A percentile compares a stretch with the other conserved stretches of the same genome.
Evolutionary conservation across 2,113 vertebrate species (phyloP).

Genomic region (Nycticebus coucang): DNA sequence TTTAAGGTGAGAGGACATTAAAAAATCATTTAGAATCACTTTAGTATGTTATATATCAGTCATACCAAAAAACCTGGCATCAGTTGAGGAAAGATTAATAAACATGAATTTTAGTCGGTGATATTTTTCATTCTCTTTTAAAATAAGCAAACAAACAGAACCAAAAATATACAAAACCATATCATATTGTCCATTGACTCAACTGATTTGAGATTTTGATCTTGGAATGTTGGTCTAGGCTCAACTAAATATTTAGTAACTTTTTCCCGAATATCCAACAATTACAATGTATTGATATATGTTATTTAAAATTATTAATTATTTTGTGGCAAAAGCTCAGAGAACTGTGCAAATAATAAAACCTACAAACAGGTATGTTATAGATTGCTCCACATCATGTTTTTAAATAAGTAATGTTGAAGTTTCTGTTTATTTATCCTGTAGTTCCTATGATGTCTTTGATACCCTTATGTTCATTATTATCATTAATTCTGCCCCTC

Average conservation of each 20-base stretch:
- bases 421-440: not conserved
- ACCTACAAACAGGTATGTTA: not conserved
- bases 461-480: not conserved
- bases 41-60: not conserved
- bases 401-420: not conserved
- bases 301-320: not conserved
- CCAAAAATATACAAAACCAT: not conserved
- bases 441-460: not conserved
- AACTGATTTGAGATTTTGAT: not conserved
- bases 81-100: not conserved
- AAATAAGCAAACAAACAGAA: not conserved
- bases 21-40: not conserved
- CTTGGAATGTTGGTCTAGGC: not conserved
- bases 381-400: not conserved
- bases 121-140: not conserved
- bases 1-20: not conserved
- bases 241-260: not conserved
- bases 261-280: not conserved
- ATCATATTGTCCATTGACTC: not conserved
- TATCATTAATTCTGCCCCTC: constrained; percentile 24
- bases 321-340: not conserved
- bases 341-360: not conserved
- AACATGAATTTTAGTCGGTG: not conserved
- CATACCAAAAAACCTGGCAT: not conserved
- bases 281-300: not conserved